Evolutionary conservation across 2,888 invertebrate genomes (phyloP), one percentile per base, ranked within the genome.

Genomic region (Volucella inanis): DNA sequence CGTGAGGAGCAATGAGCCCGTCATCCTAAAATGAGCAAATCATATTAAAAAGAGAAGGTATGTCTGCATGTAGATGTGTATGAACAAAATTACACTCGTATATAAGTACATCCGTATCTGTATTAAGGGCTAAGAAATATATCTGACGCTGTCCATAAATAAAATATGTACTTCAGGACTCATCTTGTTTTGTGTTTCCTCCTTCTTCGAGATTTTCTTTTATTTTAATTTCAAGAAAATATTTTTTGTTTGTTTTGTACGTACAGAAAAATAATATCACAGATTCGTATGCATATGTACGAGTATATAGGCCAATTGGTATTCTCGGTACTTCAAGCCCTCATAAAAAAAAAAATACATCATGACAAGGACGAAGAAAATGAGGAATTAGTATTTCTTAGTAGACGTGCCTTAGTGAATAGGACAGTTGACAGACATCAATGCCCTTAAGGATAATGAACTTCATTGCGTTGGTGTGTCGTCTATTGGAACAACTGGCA

Each of bases 111-210:
- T 45, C 62, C 39, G 15, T 43, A 65, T 52, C 15, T 39, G 57
- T 70, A 6, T 0, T 31, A 31, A 31, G 6, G 31, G 62, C 64
- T 47, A 45, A 64, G 47, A 18, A 77, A 68, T 47, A 64, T 43
- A 45, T 31, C 52, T 71, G 52, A 18, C 65, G 47, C 65, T 84
- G 84, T 84, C 80, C 80, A 75, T 84, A 84, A 84, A 84, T 80
- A 80, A 84, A 80, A 75, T 80, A 76, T 71, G 52, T 70, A 67
- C 65, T 64, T 70, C 74, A 64, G 68, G 62, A 72, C 62, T 76
- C 64, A 64, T 81, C 45, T 52, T 76, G 57, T 65, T 67, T 54
- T 52, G 43, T 43, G 67, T 45, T 18, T 47, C 38, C 38, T 39
- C 41, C 57, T 38, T 47, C 11, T 38, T 52, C 59, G 54, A 47